Evolutionary conservation across 1,140 invertebrate species (phyloP), one percentile per base, ranked within the genome.

Genomic region (Scaptomyza graminum): DNA sequence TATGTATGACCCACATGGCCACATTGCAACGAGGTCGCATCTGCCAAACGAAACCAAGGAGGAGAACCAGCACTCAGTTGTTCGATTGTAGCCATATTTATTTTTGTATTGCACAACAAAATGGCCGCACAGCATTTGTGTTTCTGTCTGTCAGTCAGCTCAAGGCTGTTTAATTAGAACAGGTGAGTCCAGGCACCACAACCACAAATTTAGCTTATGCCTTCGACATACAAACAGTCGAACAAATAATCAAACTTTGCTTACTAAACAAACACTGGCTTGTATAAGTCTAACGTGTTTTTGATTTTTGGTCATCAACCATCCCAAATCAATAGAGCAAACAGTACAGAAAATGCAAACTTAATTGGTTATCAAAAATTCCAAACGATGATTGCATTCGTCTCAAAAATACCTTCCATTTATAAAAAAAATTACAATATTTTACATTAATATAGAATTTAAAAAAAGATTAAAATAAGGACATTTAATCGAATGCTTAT

Each of bases 141-240:
- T 34, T 41, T 61, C 18, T 56, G 39, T 25, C 31, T 25, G 28
- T 47, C 50, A 56, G 46, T 68, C 39, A 50, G 50, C 59, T 69
- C 22, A 70, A 74, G 73, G 56, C 51, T 80, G 49, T 80, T 85
- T 78, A 84, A 84, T 84, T 84, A 83, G 71, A 75, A 18, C 62
- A 47, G 37, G 18, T 67, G 44, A 55, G 15, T 34, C 31, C 31
- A 34, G 31, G 1, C 6, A 9, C 2, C 9, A 5, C 1, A 41
- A 54, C 31, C 41, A 55, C 34, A 39, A 54, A 41, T 16, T 6
- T 12, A 16, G 5, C 37, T 39, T 3, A 12, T 39, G 37, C 9
- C 50, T 5, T 31, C 1, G 6, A 34, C 7, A 34, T 34, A 7
- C 7, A 34, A 34, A 34, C 31, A 34, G 31, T 31, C 13, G 34